Conservation (phyloP, 2,797 vertebrate genomes). For the Otus scops region DNA sequence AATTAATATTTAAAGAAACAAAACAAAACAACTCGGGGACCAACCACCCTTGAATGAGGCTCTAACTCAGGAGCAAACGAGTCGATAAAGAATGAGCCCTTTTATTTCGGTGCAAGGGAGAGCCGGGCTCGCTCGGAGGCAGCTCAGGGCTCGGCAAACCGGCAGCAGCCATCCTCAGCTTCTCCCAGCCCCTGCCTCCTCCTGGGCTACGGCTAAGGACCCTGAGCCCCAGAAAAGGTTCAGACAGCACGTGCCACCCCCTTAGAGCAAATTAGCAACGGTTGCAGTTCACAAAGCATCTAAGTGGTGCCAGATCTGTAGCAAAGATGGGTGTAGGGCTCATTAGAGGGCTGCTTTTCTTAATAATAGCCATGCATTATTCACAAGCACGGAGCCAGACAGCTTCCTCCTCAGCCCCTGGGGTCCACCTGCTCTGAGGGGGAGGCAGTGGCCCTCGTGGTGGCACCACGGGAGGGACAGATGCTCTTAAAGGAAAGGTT, state of each 20-base stretch:
- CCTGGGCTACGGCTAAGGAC: not conserved
- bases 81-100: slow-evolving; percentile 3
- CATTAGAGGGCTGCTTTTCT: not conserved
- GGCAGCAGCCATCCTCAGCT: rapidly evolving
- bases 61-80: slow-evolving; percentile 45
- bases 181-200: not conserved
- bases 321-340: not conserved
- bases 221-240: not conserved
- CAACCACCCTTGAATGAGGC: slow-evolving; percentile 44
- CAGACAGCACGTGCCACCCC: rapidly evolving
- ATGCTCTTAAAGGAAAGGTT: not conserved
- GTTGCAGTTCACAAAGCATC: not conserved
- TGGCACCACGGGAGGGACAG: not conserved
- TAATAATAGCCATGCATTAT: not conserved
- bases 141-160: not conserved
- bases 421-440: not conserved
- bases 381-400: not conserved
- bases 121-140: not conserved
- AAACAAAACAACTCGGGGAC: slow-evolving; percentile 43
- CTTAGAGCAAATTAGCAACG: rapidly evolving
- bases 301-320: not conserved
- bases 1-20: slow-evolving; percentile 65
- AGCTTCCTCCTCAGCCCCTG: not conserved
- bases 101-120: not conserved
- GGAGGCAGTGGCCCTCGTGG: not conserved